phyloP scores from a whole-genome alignment of 53 echinoderm and acorn worm genomes.

The Temnopleurus reevesii region DNA sequence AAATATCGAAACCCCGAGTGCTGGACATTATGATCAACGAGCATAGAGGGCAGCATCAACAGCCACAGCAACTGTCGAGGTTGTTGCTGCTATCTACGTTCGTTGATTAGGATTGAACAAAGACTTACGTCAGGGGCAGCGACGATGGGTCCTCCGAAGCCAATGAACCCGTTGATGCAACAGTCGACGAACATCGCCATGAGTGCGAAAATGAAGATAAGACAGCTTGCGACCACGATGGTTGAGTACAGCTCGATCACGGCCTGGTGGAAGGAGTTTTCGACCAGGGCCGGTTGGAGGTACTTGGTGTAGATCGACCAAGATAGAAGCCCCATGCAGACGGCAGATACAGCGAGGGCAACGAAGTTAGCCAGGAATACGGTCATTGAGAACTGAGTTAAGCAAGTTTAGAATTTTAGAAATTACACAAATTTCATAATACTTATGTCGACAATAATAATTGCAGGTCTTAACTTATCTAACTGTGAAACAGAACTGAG shows the following conservation, averaged over 20 bases:
- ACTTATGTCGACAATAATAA: too few species aligned
- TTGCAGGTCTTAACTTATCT: too few species aligned
- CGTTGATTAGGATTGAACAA: too few species aligned
- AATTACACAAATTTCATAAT: too few species aligned
- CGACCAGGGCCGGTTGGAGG: background rate
- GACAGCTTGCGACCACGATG: conserved; percentile 43
- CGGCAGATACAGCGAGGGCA: conserved; percentile 40
- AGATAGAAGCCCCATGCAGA: conserved; percentile 62
- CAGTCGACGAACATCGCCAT: conserved; percentile 68
- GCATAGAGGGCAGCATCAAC: too few species aligned
- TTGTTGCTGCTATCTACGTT: too few species aligned
- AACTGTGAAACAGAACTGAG: too few species aligned
- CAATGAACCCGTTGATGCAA: conserved; percentile 36
- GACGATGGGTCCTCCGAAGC: background rate
- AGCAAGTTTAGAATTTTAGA: background rate
- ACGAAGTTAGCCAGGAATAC: conserved; percentile 56
- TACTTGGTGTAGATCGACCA: conserved; percentile 53
- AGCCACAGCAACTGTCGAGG: too few species aligned
- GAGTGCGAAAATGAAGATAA: conserved; percentile 58
- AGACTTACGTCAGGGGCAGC: conserved; percentile 6
- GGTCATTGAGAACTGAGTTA: conserved; percentile 58
- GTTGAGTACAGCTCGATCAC: conserved; percentile 44
- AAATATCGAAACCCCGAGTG: too few species aligned
- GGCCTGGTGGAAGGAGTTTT: background rate
- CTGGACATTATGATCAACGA: too few species aligned